Evolutionary conservation across 2,113 vertebrate genomes (phyloP).

Genomic region (Oceanites oceanicus): DNA sequence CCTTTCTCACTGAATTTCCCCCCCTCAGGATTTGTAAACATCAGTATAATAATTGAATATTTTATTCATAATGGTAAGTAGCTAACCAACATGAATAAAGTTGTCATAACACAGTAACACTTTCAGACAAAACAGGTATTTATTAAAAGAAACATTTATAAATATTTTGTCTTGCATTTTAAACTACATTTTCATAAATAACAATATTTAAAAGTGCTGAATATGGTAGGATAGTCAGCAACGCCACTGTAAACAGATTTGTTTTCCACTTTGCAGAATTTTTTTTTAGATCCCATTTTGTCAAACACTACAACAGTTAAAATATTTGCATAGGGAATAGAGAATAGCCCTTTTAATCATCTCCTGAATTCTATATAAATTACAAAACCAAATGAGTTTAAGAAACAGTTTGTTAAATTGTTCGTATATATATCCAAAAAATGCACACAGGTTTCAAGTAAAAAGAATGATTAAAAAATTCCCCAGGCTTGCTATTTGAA

Average conservation of each 20-base stretch:
- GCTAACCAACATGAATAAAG: slow-evolving; percentile 76
- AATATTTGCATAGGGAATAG: slow-evolving; percentile 87
- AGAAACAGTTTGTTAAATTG: slow-evolving; percentile 75
- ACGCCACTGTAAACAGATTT: slow-evolving; percentile 83
- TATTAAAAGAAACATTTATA: slow-evolving; percentile 83
- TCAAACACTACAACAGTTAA: slow-evolving; percentile 83
- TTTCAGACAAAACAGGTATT: slow-evolving; percentile 80
- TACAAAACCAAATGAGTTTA: slow-evolving; percentile 81
- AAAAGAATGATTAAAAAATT: slow-evolving; percentile 77
- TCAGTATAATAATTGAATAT: slow-evolving; percentile 68
- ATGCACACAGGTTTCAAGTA: slow-evolving; percentile 78
- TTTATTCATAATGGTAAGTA: slow-evolving; percentile 76
- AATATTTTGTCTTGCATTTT: slow-evolving; percentile 80
- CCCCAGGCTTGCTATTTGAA: slow-evolving; percentile 67
- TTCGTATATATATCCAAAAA: slow-evolving; percentile 73
- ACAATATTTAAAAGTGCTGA: slow-evolving; percentile 86
- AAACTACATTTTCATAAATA: slow-evolving; percentile 83
- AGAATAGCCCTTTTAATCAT: slow-evolving; percentile 84
- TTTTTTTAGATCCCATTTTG: slow-evolving; percentile 77
- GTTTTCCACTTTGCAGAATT: slow-evolving; percentile 71
- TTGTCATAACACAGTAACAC: slow-evolving; percentile 76
- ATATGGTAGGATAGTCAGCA: slow-evolving; percentile 82
- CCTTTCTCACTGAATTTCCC: slow-evolving; percentile 53
- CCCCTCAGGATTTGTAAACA: slow-evolving; percentile 78
- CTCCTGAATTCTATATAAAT: slow-evolving; percentile 85